Evolutionary conservation across 2,113 vertebrate genomes (phyloP), one percentile per base, ranked within the genome.

Genomic region (Cepphus grylle): DNA sequence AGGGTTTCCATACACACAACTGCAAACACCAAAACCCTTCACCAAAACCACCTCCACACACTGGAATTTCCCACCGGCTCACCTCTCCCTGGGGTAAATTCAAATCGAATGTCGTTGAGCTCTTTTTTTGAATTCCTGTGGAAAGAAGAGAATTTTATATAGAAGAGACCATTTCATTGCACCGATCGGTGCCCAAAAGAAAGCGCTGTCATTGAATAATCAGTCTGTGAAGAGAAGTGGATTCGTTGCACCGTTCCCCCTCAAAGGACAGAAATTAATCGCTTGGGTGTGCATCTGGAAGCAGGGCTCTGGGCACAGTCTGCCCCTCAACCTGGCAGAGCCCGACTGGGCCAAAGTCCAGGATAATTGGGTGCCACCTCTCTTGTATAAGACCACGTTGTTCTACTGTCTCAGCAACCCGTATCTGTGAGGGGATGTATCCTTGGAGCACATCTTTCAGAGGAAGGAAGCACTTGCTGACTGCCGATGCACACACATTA

Each of bases 31-130:
- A 0, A 76, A 66, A 36, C 30, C 73, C 17, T 17, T 30, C 38
- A n/a, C 15, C 43, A 43, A 58, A 56, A 32, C 26, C 34, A 38
- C n/a, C 55, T 69, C 34, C 47, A 47, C 9, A 12, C 56, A 29
- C 5, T 19, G 8, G 19, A 15, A 42, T 42, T 36, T 61, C 67
- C 85, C 82, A 66, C 10, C 43, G 63, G 32, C 98, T 98, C 61
- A 99, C 99, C 99, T 99, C 99, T 99, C 74, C 99, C 99, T 86
- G 99, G 99, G 98, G 99, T 99, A 88, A 99, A 99, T 96, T 99
- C 99, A 97, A 99, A 99, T 96, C 99, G 98, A 95, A 99, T 99
- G 96, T 99, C 99, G 86, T 99, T 99, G 71, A 99, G 98, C 94
- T 99, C 99, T 97, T 99, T 99, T 98, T 99, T 99, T 86, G 98